Percentiles rank a stretch among this genome's conserved stretches.
Evolutionary conservation across 2,888 invertebrate genomes (phyloP).

Genomic region (Abrostola tripartita): DNA sequence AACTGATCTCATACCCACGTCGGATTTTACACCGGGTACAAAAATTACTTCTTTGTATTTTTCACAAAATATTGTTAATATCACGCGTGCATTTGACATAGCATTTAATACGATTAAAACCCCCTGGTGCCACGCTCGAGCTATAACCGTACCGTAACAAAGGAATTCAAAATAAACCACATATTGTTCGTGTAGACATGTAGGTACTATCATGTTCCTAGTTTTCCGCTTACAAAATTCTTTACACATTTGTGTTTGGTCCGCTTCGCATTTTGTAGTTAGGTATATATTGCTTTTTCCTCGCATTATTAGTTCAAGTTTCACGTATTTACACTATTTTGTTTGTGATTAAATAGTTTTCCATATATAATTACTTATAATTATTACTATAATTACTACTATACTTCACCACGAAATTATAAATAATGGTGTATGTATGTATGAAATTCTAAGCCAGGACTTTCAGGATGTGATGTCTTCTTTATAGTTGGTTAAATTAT

Average conservation of each 20-base stretch:
- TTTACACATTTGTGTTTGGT: background rate
- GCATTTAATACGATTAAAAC: background rate
- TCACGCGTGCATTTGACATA: too few relatives aligned
- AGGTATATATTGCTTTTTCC: background rate
- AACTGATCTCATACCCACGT: too few relatives aligned
- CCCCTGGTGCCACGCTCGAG: background rate
- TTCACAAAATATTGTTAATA: too few relatives aligned
- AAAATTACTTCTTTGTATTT: too few relatives aligned
- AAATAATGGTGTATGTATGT: too few relatives aligned
- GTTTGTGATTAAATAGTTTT: background rate
- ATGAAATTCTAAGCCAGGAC: too few relatives aligned
- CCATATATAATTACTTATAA: background rate
- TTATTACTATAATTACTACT: too few relatives aligned
- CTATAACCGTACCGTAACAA: background rate
- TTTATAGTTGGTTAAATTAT: slow-evolving; percentile 17
- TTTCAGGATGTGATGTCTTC: too few relatives aligned
- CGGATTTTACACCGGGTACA: too few relatives aligned
- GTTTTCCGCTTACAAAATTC: slow-evolving; percentile 2
- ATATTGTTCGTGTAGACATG: background rate
- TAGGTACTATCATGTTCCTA: background rate
- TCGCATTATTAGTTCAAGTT: background rate
- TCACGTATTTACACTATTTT: background rate
- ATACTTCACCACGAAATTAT: too few relatives aligned
- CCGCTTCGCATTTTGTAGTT: background rate
- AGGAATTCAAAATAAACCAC: slow-evolving; percentile 2